Evolutionary conservation across 2,113 vertebrate species (phyloP).

Genomic region (Gallinago undulata): DNA sequence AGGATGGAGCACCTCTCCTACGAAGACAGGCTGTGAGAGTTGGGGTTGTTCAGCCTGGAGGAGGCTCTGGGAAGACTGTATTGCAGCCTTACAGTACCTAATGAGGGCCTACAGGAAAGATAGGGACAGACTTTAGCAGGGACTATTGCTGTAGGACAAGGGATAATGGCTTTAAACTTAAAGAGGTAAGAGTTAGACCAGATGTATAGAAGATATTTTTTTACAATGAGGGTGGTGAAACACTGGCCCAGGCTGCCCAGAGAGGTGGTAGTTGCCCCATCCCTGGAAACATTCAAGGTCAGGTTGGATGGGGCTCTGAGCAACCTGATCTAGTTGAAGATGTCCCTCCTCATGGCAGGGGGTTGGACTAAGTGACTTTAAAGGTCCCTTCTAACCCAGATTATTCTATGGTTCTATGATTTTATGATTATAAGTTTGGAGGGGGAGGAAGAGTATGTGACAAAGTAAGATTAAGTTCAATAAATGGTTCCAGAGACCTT

Average conservation of each 20-base stretch:
- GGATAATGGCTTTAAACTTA: neutral
- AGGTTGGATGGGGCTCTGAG: neutral
- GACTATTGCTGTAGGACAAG: neutral
- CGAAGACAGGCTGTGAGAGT: neutral
- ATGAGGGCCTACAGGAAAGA: neutral
- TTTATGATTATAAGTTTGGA: neutral
- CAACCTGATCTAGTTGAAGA: neutral
- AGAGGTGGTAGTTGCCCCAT: neutral
- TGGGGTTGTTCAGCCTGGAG: neutral
- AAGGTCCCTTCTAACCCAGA: neutral
- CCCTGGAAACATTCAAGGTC: neutral
- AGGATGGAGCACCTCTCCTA: neutral
- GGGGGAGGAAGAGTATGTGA: neutral
- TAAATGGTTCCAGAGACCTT: neutral
- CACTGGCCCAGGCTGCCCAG: neutral
- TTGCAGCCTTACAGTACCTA: neutral
- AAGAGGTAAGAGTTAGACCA: neutral
- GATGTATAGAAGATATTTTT: neutral
- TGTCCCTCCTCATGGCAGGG: neutral
- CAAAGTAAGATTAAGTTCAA: neutral
- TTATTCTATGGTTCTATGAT: neutral
- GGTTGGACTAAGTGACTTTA: neutral
- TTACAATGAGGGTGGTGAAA: neutral
- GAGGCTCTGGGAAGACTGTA: neutral
- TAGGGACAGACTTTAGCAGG: neutral